Conservation (phyloP, 1,140 invertebrate species). For the Ostrea edulis region DNA sequence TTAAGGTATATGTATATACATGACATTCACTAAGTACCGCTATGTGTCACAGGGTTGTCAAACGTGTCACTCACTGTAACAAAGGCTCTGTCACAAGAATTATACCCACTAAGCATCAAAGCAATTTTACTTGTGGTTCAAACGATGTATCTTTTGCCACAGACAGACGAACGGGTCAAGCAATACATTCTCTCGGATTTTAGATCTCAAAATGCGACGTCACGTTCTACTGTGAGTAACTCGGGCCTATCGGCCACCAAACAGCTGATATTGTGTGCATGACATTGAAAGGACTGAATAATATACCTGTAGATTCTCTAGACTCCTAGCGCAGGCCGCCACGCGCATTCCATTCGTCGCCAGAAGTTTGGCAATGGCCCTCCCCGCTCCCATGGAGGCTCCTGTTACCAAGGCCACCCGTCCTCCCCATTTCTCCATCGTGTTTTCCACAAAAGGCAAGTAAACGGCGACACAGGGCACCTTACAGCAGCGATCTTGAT, state of each 20-base stretch:
- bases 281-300: not conserved
- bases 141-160: too few species aligned
- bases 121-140: too few species aligned
- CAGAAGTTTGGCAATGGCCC: constrained; percentile 80
- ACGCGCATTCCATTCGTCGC: constrained; percentile 84
- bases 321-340: constrained; percentile 85
- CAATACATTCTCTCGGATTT: too few species aligned
- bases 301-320: constrained; percentile 82
- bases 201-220: too few species aligned
- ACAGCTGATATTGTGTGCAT: not conserved
- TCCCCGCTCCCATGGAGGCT: constrained; percentile 87
- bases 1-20: too few species aligned
- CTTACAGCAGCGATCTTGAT: not conserved
- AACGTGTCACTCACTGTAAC: too few species aligned
- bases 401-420: constrained; percentile 87
- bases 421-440: constrained; percentile 85
- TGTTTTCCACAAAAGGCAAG: not conserved
- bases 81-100: too few species aligned
- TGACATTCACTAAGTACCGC: too few species aligned
- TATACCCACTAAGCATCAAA: too few species aligned
- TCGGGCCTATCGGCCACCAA: not conserved
- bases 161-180: too few species aligned
- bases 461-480: not conserved
- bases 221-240: too few species aligned
- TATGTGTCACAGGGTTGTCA: too few species aligned